phyloP scores from a whole-genome alignment of 2,888 invertebrate species.

The Beris chalybata region DNA sequence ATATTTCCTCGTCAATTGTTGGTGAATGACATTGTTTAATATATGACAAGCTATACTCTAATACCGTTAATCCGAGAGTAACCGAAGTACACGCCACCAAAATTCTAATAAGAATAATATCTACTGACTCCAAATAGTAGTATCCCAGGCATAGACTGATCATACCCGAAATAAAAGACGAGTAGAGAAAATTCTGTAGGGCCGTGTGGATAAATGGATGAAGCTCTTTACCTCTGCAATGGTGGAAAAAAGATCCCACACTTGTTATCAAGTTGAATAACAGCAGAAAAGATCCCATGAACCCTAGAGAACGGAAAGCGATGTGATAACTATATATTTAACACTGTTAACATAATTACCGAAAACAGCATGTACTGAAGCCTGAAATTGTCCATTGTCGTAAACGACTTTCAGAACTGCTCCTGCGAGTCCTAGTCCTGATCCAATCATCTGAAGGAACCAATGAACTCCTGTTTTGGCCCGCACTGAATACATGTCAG shows the following conservation, averaged over 20 bases:
- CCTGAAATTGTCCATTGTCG: constrained; percentile 46
- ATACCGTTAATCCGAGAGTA: constrained; percentile 8
- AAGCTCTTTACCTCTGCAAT: constrained; percentile 6
- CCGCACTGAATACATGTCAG: constrained; percentile 35
- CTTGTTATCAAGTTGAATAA: constrained; percentile 20
- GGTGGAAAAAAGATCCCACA: constrained; percentile 14
- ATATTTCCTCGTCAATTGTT: constrained; percentile 10
- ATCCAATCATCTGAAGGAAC: constrained; percentile 49
- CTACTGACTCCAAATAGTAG: constrained; percentile 13
- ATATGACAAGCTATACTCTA: constrained; percentile 9
- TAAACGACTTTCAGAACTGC: constrained; percentile 47
- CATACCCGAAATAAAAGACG: constrained; percentile 15
- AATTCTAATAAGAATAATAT: constrained; percentile 10
- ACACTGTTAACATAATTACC: constrained; percentile 41
- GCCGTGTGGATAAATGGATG: constrained; percentile 25
- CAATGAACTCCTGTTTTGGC: constrained; percentile 44
- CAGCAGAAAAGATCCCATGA: constrained; percentile 18
- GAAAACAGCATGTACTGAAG: constrained; percentile 51
- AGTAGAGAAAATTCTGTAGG: constrained; percentile 22
- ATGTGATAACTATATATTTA: neutral
- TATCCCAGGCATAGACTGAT: constrained; percentile 20
- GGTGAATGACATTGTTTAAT: constrained; percentile 20
- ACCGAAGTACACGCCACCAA: constrained; percentile 2
- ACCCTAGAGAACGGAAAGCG: neutral
- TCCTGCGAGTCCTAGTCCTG: constrained; percentile 49